phyloP scores from a whole-genome alignment of 2,113 vertebrate genomes.

The Rhinolophus ferrumequinum region DNA sequence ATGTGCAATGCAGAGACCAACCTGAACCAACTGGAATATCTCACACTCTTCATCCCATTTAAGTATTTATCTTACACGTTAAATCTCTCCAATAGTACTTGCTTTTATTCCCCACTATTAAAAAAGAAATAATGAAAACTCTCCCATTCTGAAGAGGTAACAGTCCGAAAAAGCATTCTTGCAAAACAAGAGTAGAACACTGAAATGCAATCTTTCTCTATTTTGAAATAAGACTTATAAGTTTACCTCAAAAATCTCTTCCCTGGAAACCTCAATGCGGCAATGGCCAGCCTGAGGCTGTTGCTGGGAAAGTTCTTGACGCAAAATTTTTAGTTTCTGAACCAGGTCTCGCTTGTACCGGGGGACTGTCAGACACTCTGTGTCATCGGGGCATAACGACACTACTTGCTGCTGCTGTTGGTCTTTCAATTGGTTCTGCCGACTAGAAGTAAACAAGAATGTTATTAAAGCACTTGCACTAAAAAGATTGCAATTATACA shows the following conservation, averaged over 20 bases:
- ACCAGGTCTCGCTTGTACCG: constrained; percentile 98
- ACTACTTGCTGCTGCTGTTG: constrained; percentile 89
- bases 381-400: constrained; percentile 92
- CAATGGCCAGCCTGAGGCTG: constrained; percentile 99
- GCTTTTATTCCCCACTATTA: neutral
- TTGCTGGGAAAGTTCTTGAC: constrained; percentile 97
- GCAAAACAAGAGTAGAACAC: neutral
- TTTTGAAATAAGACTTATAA: constrained; percentile 47
- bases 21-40: neutral
- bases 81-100: neutral
- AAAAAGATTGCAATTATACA: neutral
- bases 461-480: constrained; percentile 22
- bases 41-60: neutral
- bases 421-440: constrained; percentile 92
- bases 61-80: neutral
- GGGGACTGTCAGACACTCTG: constrained; percentile 95
- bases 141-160: neutral
- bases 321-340: constrained; percentile 97
- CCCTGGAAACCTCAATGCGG: constrained; percentile 98
- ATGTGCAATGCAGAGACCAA: neutral
- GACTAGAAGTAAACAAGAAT: constrained; percentile 83
- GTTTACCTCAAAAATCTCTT: constrained; percentile 97
- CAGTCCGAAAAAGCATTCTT: neutral
- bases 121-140: constrained; percentile 15
- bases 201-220: constrained; percentile 34